Conservation (phyloP, 2,797 vertebrate genomes). For the Rhodeus uyekii region DNA sequence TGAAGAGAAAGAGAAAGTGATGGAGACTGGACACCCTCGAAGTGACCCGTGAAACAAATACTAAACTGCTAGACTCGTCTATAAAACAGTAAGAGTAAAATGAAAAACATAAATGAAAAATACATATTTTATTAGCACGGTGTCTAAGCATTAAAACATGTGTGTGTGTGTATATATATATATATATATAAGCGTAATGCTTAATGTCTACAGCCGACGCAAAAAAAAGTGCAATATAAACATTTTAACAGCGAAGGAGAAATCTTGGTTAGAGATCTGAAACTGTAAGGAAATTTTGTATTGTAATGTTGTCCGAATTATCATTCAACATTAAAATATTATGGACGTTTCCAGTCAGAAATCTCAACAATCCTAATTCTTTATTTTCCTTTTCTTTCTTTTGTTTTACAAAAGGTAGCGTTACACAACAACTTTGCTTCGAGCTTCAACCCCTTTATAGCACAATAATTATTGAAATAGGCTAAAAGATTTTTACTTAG, state of each 20-base stretch:
- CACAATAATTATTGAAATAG: background rate
- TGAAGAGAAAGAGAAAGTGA: slow-evolving; percentile 82
- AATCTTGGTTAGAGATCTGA: background rate
- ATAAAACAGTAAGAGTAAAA: background rate
- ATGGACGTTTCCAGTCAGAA: background rate
- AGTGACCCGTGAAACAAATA: slow-evolving; percentile 24
- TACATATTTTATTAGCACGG: background rate
- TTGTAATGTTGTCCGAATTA: background rate
- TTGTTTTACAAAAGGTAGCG: background rate
- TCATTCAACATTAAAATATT: background rate
- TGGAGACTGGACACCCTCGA: slow-evolving; percentile 66
- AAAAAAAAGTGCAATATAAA: background rate
- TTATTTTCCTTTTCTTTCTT: background rate
- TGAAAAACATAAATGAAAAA: background rate
- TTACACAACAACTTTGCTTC: background rate
- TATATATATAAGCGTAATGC: background rate
- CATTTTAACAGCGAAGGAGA: background rate
- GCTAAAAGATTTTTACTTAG: background rate
- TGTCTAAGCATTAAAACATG: too few species aligned
- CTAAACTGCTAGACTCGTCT: background rate
- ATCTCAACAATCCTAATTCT: background rate
- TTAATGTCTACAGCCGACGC: background rate
- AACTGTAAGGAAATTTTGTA: too few species aligned
- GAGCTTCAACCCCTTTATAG: background rate
- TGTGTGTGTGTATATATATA: too few species aligned